Conservation (phyloP, 2,113 vertebrate genomes). For the Ptyas mucosa region DNA sequence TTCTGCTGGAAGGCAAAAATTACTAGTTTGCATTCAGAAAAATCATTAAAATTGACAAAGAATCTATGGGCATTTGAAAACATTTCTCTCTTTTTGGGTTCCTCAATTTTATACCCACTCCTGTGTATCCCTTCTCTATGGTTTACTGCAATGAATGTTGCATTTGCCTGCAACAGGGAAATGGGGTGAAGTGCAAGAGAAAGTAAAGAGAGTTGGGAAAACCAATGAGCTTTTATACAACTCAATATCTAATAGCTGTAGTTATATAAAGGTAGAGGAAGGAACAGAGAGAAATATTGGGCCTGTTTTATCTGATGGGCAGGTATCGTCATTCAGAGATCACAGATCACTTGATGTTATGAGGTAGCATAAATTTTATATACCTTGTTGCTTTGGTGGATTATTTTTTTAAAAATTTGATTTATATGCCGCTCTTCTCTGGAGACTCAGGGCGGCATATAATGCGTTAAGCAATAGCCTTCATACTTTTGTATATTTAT, state of each 20-base stretch:
- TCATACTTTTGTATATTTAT: no score
- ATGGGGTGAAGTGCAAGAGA: not conserved
- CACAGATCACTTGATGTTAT: not conserved
- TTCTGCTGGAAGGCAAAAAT: not conserved
- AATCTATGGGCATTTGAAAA: not conserved
- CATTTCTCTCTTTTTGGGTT: not conserved
- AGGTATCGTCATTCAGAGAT: not conserved
- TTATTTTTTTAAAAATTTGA: no score
- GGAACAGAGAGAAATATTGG: not conserved
- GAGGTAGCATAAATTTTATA: not conserved
- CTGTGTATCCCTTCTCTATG: not conserved
- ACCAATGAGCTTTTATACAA: not conserved
- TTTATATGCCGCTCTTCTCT: no score
- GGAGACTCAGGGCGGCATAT: no score
- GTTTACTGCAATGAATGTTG: not conserved
- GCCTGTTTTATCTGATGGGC: not conserved
- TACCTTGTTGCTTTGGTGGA: not conserved
- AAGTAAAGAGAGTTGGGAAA: not conserved
- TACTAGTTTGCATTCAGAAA: not conserved
- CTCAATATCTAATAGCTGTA: not conserved
- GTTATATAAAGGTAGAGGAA: not conserved
- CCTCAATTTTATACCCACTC: not conserved
- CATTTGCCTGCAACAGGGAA: not conserved
- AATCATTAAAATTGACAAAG: not conserved
- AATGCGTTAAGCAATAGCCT: no score